A percentile compares a stretch with the other conserved stretches of the same genome.
phyloP scores from a whole-genome alignment of 2,113 vertebrate species.

The Pelodiscus sinensis region DNA sequence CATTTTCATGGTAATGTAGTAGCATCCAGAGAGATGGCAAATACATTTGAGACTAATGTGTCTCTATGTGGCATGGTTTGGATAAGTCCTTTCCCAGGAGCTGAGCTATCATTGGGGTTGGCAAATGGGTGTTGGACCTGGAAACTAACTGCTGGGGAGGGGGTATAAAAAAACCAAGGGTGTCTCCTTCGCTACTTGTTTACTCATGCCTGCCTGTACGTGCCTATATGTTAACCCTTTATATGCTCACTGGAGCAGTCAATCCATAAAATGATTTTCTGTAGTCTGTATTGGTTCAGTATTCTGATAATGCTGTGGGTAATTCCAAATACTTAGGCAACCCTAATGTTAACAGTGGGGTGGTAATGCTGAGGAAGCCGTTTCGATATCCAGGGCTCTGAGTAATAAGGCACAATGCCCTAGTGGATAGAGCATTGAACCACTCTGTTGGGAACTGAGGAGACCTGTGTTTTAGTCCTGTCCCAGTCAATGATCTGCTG shows the following conservation, averaged over 20 bases:
- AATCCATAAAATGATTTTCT: background rate
- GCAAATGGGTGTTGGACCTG: background rate
- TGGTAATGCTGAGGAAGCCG: background rate
- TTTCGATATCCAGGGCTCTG: background rate
- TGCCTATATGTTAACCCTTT: fast-evolving
- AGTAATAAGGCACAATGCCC: background rate
- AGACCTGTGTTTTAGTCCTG: background rate
- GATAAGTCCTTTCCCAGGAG: background rate
- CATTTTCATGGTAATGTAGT: conserved; percentile 89
- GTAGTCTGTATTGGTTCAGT: background rate
- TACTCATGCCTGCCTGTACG: background rate
- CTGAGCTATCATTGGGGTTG: background rate
- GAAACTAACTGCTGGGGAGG: fast-evolving
- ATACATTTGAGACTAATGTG: background rate
- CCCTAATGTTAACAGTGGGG: background rate
- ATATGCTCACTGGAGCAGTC: fast-evolving
- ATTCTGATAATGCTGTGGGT: fast-evolving
- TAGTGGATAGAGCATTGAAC: background rate
- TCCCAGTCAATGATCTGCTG: background rate
- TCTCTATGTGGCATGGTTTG: background rate
- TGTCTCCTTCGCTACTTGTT: background rate
- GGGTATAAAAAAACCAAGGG: too few relatives aligned
- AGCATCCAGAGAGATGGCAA: background rate
- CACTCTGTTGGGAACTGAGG: background rate
- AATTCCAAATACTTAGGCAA: background rate